Percentiles rank a stretch among this genome's conserved stretches.
Evolutionary conservation across 2,113 vertebrate species (phyloP).

Genomic region (Polypterus senegalus): DNA sequence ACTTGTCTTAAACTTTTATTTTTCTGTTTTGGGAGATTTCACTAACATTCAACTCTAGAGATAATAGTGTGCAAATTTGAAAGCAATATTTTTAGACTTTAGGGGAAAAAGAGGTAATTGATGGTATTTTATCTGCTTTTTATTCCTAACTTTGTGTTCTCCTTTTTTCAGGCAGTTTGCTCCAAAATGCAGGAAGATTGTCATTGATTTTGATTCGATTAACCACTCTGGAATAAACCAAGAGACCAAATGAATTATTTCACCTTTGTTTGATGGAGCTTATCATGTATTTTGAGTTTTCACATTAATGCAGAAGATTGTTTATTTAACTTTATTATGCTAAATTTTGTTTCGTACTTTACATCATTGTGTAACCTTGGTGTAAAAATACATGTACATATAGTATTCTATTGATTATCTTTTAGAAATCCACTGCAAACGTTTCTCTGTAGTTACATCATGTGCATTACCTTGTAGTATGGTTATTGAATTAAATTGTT

Average conservation of each 20-base stretch:
- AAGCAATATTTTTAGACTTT: too few species aligned
- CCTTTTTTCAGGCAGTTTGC: slow-evolving; percentile 60
- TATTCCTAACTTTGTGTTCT: slow-evolving; percentile 10
- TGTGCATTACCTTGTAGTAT: too few species aligned
- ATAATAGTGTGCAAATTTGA: too few species aligned
- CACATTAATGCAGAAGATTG: too few species aligned
- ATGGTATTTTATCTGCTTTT: slow-evolving; percentile 18
- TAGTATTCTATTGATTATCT: too few species aligned
- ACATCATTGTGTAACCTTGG: too few species aligned
- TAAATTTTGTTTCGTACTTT: too few species aligned
- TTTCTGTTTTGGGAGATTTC: slow-evolving; percentile 26
- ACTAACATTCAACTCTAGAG: slow-evolving; percentile 27
- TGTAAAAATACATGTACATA: too few species aligned
- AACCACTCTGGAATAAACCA: slow-evolving; percentile 41
- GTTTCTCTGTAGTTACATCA: too few species aligned
- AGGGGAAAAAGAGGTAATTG: background rate
- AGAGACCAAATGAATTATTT: slow-evolving; percentile 39
- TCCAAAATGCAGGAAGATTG: slow-evolving; percentile 59
- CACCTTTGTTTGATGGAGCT: slow-evolving; percentile 16
- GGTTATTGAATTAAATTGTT: too few species aligned
- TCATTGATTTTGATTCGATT: slow-evolving; percentile 75
- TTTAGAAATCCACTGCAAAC: too few species aligned
- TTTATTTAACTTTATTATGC: too few species aligned
- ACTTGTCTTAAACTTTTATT: background rate
- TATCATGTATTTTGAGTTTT: slow-evolving; percentile 1